Evolutionary conservation across 2,797 vertebrate species (phyloP).

Genomic region (Anguilla megastoma): DNA sequence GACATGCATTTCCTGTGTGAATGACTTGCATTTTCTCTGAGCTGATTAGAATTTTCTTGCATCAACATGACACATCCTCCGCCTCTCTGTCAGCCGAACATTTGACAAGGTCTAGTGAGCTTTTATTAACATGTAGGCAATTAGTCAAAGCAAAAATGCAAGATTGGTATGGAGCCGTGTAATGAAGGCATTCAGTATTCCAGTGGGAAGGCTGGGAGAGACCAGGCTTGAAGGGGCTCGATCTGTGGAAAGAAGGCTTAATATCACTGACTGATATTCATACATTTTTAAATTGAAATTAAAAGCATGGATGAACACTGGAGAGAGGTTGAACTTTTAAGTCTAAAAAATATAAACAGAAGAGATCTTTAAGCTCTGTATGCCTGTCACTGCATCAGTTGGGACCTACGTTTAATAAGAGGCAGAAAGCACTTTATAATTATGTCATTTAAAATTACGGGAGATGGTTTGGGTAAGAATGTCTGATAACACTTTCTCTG

Average conservation of each 20-base stretch:
- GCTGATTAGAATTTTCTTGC: not conserved
- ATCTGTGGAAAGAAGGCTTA: not conserved
- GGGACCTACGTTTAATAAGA: not conserved
- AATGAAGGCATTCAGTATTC: constrained; percentile 3
- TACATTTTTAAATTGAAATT: constrained; percentile 18
- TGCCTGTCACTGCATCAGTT: not conserved
- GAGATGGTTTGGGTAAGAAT: not conserved
- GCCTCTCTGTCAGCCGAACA: not conserved
- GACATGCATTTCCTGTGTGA: not conserved
- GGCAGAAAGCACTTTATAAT: not conserved
- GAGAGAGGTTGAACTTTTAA: not conserved
- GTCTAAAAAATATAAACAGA: not conserved
- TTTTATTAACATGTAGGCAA: constrained; percentile 13
- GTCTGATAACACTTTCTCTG: not conserved
- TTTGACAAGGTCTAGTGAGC: constrained; percentile 4
- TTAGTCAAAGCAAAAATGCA: constrained; percentile 9
- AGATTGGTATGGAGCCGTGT: not conserved
- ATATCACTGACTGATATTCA: constrained; percentile 3
- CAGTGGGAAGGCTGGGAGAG: not conserved
- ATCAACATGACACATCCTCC: not conserved
- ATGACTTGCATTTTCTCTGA: not conserved
- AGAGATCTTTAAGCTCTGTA: not conserved
- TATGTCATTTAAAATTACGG: not conserved
- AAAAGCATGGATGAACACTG: constrained; percentile 13
- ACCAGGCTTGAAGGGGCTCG: constrained; percentile 3